These are phyloP conservation scores for Catamblyrhynchus diadema DNA, from an alignment of 2,797 vertebrate genomes.

Conservation along the genomic window DNA sequence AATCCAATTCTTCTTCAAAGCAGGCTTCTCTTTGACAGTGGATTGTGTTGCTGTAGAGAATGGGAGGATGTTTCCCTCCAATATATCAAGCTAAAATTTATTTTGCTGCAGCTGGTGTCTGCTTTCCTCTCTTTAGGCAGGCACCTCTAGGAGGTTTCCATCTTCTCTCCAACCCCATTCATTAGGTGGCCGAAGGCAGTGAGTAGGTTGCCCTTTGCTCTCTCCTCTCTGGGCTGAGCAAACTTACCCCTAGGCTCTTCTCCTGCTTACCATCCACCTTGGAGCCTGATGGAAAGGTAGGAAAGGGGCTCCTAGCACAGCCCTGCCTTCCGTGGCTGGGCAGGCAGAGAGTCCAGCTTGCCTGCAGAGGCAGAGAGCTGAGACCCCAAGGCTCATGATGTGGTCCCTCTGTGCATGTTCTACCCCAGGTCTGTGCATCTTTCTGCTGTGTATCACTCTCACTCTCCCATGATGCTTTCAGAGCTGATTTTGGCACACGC, in stretches of 20 bases:
- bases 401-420: not conserved
- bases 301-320: not conserved
- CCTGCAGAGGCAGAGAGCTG: not conserved
- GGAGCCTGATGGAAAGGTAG: not conserved
- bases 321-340: fast-evolving
- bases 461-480: not conserved
- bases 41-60: not conserved
- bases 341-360: not conserved
- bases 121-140: not conserved
- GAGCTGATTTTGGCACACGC: not conserved
- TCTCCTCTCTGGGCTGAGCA: not conserved
- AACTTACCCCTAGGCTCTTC: not conserved
- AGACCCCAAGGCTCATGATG: not conserved
- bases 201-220: not conserved
- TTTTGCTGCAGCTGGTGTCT: not conserved
- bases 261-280: not conserved
- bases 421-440: not conserved
- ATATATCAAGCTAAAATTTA: not conserved
- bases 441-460: not conserved
- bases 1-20: not conserved
- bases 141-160: not conserved
- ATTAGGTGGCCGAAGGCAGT: not conserved
- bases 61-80: not conserved
- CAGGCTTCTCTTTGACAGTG: not conserved
- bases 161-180: not conserved